These are phyloP conservation scores for Protophormia terraenovae DNA, from an alignment of 2,888 invertebrate genomes.

Conservation along the genomic window DNA sequence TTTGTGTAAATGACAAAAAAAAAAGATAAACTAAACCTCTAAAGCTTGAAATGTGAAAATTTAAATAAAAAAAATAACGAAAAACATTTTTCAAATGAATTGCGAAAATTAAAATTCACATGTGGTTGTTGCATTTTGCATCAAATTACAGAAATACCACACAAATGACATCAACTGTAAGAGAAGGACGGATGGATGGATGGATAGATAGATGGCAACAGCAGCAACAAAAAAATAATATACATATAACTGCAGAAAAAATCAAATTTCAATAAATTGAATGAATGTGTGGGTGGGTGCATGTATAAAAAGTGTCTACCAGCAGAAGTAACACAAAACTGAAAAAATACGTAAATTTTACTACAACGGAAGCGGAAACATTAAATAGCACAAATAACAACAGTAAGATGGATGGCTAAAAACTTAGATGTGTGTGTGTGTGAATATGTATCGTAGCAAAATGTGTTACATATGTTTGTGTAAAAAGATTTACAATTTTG, in stretches of 20 bases:
- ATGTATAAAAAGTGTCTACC: slow-evolving; percentile 23
- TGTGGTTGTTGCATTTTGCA: slow-evolving; percentile 60
- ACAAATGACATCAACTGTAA: slow-evolving; percentile 51
- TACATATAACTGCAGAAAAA: slow-evolving; percentile 27
- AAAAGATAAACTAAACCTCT: slow-evolving; percentile 12
- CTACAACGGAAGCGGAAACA: slow-evolving; percentile 68
- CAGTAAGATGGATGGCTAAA: slow-evolving; percentile 32
- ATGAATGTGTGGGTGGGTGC: slow-evolving; percentile 10
- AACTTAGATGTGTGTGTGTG: neutral
- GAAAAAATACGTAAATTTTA: slow-evolving; percentile 36
- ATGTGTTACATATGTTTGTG: slow-evolving; percentile 10
- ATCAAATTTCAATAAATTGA: slow-evolving; percentile 59
- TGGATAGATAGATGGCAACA: slow-evolving; percentile 9
- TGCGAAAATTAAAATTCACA: slow-evolving; percentile 55
- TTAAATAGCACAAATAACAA: slow-evolving; percentile 68
- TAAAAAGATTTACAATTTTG: slow-evolving; percentile 22
- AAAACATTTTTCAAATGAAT: slow-evolving; percentile 37
- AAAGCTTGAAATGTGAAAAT: neutral
- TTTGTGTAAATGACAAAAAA: slow-evolving; percentile 1
- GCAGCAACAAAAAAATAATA: neutral
- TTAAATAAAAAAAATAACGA: neutral
- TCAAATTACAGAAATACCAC: slow-evolving; percentile 57
- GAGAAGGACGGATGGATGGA: slow-evolving; percentile 22
- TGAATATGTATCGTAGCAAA: slow-evolving; percentile 8
- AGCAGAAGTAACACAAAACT: neutral